phyloP scores from a whole-genome alignment of 2,888 invertebrate species.

The Tiphia femorata region DNA sequence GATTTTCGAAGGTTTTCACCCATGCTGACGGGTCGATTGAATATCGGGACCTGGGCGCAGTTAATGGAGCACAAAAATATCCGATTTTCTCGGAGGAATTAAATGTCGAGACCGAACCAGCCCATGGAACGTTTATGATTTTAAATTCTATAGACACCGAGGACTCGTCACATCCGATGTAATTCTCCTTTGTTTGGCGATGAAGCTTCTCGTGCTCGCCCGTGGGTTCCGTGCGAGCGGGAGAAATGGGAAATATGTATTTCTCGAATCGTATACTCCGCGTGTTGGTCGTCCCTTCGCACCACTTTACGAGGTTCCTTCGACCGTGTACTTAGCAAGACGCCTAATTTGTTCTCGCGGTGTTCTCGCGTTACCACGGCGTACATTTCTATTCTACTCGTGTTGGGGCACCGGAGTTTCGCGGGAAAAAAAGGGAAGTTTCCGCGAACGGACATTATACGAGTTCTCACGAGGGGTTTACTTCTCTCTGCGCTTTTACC shows the following conservation, averaged over 20 bases:
- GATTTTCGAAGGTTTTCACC: too few species aligned
- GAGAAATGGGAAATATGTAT: too few species aligned
- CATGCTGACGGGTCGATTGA: too few species aligned
- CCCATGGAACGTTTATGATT: too few species aligned
- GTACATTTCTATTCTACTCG: constrained; percentile 12
- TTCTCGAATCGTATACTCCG: too few species aligned
- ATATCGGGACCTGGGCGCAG: too few species aligned
- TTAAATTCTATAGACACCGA: too few species aligned
- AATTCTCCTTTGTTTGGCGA: constrained; percentile 36
- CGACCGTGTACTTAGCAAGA: constrained; percentile 32
- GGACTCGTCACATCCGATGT: too few species aligned
- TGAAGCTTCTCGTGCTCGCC: constrained; percentile 27
- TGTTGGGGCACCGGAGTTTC: constrained; percentile 10
- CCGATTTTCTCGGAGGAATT: too few species aligned
- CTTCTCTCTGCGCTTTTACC: constrained; percentile 30
- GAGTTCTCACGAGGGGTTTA: constrained; percentile 39
- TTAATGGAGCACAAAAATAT: too few species aligned
- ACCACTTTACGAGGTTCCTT: constrained; percentile 34
- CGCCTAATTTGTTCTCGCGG: constrained; percentile 39
- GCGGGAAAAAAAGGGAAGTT: constrained; percentile 24
- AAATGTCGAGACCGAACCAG: too few species aligned
- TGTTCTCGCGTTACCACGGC: constrained; percentile 18
- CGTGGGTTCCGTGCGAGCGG: constrained; percentile 9
- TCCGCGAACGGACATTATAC: constrained; percentile 37
- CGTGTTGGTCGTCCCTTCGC: too few species aligned